Evolutionary conservation across 2,113 vertebrate genomes (phyloP).

Genomic region (Pyrgilauda ruficollis): DNA sequence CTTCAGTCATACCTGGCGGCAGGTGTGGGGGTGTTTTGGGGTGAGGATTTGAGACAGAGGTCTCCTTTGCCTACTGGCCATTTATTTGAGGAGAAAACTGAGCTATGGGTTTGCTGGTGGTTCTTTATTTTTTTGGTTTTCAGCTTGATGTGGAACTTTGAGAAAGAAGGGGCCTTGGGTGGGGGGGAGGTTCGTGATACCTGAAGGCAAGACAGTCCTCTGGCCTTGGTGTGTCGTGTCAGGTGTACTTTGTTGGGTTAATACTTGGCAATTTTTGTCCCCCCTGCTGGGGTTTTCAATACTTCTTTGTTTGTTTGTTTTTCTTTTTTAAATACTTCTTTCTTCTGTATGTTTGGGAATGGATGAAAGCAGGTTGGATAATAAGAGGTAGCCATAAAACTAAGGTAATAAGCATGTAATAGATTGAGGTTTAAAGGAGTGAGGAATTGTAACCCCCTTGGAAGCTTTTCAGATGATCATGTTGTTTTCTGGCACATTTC

Average conservation of each 20-base stretch:
- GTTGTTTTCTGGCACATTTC: background rate
- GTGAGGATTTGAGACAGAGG: background rate
- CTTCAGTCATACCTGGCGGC: rapidly evolving
- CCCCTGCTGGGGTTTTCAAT: rapidly evolving
- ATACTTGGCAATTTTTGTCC: background rate
- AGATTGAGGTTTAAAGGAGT: background rate
- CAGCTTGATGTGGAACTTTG: background rate
- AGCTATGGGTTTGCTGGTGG: background rate
- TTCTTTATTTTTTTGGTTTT: background rate
- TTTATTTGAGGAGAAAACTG: background rate
- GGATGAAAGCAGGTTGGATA: background rate
- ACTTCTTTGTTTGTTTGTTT: background rate
- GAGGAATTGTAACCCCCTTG: background rate
- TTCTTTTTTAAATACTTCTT: background rate
- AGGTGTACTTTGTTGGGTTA: background rate
- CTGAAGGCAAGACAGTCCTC: background rate
- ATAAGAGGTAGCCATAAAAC: background rate
- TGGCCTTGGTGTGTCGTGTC: background rate
- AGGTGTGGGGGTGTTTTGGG: background rate
- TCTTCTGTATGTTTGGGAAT: background rate
- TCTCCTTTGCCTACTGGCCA: background rate
- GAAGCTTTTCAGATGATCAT: background rate
- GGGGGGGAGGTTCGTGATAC: background rate
- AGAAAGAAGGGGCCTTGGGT: background rate
- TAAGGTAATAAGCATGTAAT: background rate